phyloP scores from a whole-genome alignment of 2,888 invertebrate genomes.

The Brenthis ino region DNA sequence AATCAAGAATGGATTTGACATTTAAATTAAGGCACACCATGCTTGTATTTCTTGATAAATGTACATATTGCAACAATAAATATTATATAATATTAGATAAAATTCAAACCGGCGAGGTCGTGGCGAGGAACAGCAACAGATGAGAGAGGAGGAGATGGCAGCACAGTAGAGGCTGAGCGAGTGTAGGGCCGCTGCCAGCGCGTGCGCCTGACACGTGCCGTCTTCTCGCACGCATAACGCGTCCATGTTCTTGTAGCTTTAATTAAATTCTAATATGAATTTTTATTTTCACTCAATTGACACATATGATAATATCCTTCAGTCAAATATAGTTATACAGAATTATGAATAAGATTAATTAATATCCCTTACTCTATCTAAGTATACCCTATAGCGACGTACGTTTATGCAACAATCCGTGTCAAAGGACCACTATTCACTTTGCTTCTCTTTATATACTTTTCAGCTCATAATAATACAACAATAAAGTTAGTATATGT shows the following conservation, averaged over 20 bases:
- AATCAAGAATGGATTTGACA: too few relatives aligned
- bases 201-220: slow-evolving; percentile 58
- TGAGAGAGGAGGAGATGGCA: slow-evolving; percentile 64
- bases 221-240: slow-evolving; percentile 62
- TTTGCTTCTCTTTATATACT: too few relatives aligned
- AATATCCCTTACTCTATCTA: too few relatives aligned
- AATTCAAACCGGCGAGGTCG: slow-evolving; percentile 53
- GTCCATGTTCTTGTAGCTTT: slow-evolving; percentile 54
- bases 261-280: neutral
- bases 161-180: slow-evolving; percentile 74
- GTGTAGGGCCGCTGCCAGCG: slow-evolving; percentile 67
- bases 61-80: neutral
- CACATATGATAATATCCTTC: neutral
- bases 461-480: too few relatives aligned
- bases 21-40: neutral
- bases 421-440: too few relatives aligned
- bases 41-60: neutral
- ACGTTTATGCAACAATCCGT: too few relatives aligned
- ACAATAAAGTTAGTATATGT: too few relatives aligned
- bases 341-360: too few relatives aligned
- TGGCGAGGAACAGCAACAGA: slow-evolving; percentile 65
- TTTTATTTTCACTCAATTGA: neutral
- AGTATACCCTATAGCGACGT: too few relatives aligned
- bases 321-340: neutral
- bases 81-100: neutral